Conservation (phyloP, 2,888 invertebrate species). For the Osedax frankpressi region DNA sequence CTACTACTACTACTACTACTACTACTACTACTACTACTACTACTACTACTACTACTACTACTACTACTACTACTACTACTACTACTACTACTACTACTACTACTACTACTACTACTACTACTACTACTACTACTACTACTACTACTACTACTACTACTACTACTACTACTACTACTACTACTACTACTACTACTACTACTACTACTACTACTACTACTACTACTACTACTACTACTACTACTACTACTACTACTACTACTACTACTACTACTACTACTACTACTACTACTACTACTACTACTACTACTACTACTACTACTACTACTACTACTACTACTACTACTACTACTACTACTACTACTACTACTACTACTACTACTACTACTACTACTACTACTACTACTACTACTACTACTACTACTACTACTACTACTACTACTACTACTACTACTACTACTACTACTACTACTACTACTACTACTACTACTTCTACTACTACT, state of each 20-base stretch:
- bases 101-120: background rate
- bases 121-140: background rate
- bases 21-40: background rate
- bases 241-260: background rate
- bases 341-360: background rate
- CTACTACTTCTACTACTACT: background rate
- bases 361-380: background rate
- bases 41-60: background rate
- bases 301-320: background rate
- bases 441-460: background rate
- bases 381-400: background rate
- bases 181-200: background rate
- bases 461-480: constrained; percentile 10
- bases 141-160: background rate
- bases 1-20: background rate
- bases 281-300: constrained; percentile 10
- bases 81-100: background rate
- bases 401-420: background rate
- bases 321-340: constrained; percentile 2
- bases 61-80: background rate
- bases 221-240: background rate
- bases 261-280: background rate
- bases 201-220: background rate
- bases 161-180: background rate
- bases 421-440: background rate